Base-by-base conservation (phyloP, 2,888 invertebrate genomes). In the Xylota segnis region DNA sequence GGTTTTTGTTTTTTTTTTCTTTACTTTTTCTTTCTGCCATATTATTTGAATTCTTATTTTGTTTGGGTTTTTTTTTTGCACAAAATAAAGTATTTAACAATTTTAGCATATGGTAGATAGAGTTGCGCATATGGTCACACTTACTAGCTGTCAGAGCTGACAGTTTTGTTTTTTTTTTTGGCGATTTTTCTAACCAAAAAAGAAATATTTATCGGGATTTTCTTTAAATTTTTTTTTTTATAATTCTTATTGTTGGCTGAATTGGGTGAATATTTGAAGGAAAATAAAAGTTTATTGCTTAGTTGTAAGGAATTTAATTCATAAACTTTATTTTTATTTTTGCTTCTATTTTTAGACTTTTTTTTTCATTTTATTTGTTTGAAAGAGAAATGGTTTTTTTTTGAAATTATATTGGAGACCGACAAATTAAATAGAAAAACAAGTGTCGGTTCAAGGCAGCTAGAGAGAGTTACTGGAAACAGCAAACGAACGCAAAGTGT, bases 1-100 rank as follows among this genome's bases (percentile, higher is more conserved):
- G 14, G 34, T 65, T 40, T 34, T 14, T 32, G 72, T 50, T 12
- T 68, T n/a, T 12, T 61, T 72, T 12, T 50, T 59, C 61, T 50
- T 58, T 4, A 6, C 45, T 58, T 52, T 50, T 16, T n/a, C 34
- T 72, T 37, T 74, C n/a, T 27, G 59, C 59, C 59, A 59, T 59
- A 54, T 59, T 63, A 40, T 74, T 72, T 59, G 50, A 40, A 37
- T 59, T 71, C 18, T n/a, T n/a, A 23, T 52, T 52, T 66, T 37
- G 14, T 58, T 58, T 6, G 14, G 6, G n/a, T 63, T 32, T 45
- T 61, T 43, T n/a, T 27, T 45, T 27, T 40, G 9, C 9, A 66
- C 18, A 54, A 54, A n/a, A 54, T 29, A 56, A 56, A 34, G 6
- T 52, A 34, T 32, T 34, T 16, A 34, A 10, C 34, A 34, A 56